Evolutionary conservation across 2,113 vertebrate species (phyloP).

Genomic region (Zosterops japonicus): DNA sequence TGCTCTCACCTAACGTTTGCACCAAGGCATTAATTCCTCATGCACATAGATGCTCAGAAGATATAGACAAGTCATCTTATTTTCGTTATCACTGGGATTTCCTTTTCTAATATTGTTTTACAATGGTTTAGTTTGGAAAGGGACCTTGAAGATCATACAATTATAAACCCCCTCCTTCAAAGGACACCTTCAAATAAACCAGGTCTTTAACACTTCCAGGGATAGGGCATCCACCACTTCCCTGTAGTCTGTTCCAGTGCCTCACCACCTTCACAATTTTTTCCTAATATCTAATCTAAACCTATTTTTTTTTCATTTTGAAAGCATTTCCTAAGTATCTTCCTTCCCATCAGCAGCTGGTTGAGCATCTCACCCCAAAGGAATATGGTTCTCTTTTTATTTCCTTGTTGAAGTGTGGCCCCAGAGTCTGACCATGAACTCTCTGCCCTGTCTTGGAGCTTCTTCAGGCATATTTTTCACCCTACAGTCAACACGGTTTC

Average conservation of each 20-base stretch:
- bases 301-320: not conserved
- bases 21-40: not conserved
- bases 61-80: not conserved
- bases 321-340: not conserved
- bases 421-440: not conserved
- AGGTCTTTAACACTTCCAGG: not conserved
- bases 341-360: not conserved
- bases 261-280: not conserved
- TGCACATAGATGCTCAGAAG: not conserved
- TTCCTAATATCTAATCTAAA: not conserved
- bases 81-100: not conserved
- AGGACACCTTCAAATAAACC: not conserved
- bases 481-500: not conserved
- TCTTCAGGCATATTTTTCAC: not conserved
- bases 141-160: not conserved
- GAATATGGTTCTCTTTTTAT: not conserved
- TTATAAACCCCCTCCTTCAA: fast-evolving
- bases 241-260: not conserved
- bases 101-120: not conserved
- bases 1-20: fast-evolving
- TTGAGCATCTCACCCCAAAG: not conserved
- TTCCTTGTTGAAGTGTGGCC: fast-evolving
- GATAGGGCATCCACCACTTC: not conserved
- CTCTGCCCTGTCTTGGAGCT: not conserved
- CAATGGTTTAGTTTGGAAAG: not conserved